Percentiles rank a stretch among this genome's conserved stretches.
These are phyloP conservation scores for Syrista parreyssii DNA, from an alignment of 2,888 invertebrate species.

Conservation along the genomic window DNA sequence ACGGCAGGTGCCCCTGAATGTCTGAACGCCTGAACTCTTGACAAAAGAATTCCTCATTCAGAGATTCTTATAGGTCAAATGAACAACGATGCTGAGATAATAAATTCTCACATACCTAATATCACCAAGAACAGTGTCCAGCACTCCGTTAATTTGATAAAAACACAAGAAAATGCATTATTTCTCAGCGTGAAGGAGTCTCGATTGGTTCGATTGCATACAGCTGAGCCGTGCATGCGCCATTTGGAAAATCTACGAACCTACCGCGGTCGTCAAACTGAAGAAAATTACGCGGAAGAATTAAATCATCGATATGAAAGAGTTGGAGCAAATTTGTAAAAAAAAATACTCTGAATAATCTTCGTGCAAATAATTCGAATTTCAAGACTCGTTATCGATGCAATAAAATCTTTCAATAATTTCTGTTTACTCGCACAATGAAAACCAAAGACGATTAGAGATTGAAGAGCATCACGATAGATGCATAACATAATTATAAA, in stretches of 20 bases:
- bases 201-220: constrained; percentile 35
- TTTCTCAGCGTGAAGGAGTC: constrained; percentile 41
- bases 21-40: constrained; percentile 18
- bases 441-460: no score
- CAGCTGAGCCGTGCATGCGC: constrained; percentile 64
- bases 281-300: constrained; percentile 9
- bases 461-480: no score
- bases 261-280: constrained; percentile 38
- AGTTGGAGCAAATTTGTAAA: no score
- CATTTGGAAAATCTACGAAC: constrained; percentile 57
- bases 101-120: constrained; percentile 42
- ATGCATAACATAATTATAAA: no score
- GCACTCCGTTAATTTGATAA: constrained; percentile 48
- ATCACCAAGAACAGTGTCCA: constrained; percentile 43
- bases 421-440: no score
- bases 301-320: not conserved
- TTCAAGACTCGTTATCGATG: no score
- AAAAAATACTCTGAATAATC: no score
- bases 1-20: constrained; percentile 46
- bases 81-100: no score
- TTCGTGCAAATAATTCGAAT: no score
- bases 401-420: no score
- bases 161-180: constrained; percentile 51
- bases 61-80: constrained; percentile 17
- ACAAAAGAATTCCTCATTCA: constrained; percentile 42